These are phyloP conservation scores for Sogatella furcifera DNA, from an alignment of 1,140 invertebrate genomes.

Conservation along the genomic window DNA sequence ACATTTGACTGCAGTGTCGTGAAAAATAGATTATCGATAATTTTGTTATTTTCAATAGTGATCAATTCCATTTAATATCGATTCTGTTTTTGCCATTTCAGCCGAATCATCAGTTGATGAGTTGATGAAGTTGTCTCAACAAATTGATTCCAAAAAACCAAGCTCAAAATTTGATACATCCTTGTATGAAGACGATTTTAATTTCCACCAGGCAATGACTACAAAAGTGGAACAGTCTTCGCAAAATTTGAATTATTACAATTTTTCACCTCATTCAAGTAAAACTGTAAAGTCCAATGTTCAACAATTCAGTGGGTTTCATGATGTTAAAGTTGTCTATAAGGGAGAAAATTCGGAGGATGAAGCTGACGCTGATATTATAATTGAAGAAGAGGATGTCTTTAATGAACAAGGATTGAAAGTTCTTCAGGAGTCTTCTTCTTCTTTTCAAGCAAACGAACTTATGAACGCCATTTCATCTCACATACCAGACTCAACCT, in stretches of 20 bases:
- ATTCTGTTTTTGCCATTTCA: not conserved
- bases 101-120: not conserved
- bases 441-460: not conserved
- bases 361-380: conserved; percentile 6
- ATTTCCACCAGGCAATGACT: no score
- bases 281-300: not conserved
- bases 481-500: not conserved
- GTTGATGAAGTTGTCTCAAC: not conserved
- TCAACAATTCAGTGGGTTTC: not conserved
- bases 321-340: not conserved
- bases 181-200: not conserved
- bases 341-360: not conserved
- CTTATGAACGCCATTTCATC: not conserved
- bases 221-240: no score
- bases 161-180: not conserved
- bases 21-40: no score
- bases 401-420: not conserved
- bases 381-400: conserved; percentile 7
- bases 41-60: no score
- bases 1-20: no score
- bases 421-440: not conserved
- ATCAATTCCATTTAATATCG: no score
- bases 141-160: not conserved
- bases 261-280: not conserved
- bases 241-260: no score